Evolutionary conservation across 2,888 invertebrate species (phyloP).

Genomic region (Metacarcinus magister): DNA sequence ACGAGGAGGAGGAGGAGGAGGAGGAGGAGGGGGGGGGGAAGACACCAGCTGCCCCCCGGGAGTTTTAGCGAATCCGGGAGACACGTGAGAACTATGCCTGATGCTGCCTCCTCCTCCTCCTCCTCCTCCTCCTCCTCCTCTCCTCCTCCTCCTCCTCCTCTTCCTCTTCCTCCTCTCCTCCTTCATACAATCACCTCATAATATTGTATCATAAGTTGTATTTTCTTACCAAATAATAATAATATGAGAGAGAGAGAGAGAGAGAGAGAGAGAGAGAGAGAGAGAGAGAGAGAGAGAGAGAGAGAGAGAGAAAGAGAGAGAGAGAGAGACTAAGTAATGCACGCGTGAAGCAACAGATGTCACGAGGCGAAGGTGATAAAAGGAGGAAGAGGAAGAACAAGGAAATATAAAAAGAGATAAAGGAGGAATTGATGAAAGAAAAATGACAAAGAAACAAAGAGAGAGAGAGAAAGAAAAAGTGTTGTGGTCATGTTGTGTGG

Average conservation of each 20-base stretch:
- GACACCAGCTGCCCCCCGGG: neutral
- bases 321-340: conserved; percentile 20
- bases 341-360: conserved; percentile 22
- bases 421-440: neutral
- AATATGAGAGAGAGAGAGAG: neutral
- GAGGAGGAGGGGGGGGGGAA: neutral
- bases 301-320: conserved; percentile 44
- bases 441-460: neutral
- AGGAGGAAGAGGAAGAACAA: neutral
- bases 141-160: conserved; percentile 29
- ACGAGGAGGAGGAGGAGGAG: conserved; percentile 16
- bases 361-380: neutral
- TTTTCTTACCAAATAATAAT: no score
- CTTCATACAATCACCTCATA: neutral
- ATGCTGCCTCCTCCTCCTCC: conserved; percentile 45
- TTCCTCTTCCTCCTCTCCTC: neutral
- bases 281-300: conserved; percentile 1
- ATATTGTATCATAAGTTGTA: neutral
- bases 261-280: neutral
- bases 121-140: conserved; percentile 49
- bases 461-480: neutral
- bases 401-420: neutral
- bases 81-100: neutral
- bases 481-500: neutral
- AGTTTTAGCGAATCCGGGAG: neutral